Conservation (phyloP, 1,140 invertebrate genomes). For the Sarcophaga bullata region DNA sequence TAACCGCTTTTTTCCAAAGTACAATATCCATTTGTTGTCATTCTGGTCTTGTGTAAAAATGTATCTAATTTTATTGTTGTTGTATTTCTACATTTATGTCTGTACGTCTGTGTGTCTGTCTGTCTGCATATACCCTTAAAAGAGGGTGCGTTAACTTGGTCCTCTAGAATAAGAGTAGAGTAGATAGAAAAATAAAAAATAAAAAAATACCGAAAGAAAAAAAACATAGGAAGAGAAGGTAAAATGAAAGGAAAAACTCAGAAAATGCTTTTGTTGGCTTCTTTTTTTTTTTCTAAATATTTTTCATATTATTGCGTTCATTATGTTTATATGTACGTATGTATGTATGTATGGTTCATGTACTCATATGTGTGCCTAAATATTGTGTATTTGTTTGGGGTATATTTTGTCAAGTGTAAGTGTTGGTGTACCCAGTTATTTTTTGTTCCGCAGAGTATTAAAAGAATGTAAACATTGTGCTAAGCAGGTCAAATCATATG, state of each 20-base stretch:
- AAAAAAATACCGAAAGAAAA: too few relatives aligned
- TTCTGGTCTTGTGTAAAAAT: background rate
- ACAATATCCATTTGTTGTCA: background rate
- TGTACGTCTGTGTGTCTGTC: background rate
- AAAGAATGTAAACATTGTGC: too few relatives aligned
- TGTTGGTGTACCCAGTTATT: too few relatives aligned
- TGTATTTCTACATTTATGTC: background rate
- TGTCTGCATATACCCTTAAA: background rate
- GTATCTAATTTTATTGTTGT: background rate
- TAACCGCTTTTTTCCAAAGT: background rate
- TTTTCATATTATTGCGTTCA: too few relatives aligned
- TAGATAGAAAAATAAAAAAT: background rate
- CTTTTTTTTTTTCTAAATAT: background rate
- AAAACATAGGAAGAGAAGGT: too few relatives aligned
- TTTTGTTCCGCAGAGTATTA: too few relatives aligned
- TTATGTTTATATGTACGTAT: background rate
- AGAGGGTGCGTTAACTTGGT: constrained; percentile 23
- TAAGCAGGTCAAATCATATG: too few relatives aligned
- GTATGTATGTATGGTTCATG: background rate
- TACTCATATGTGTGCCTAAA: background rate
- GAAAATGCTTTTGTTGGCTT: constrained; percentile 21
- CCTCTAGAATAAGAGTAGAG: background rate
- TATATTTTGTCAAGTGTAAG: too few relatives aligned
- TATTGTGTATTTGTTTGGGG: too few relatives aligned
- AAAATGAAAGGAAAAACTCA: background rate